A percentile compares a stretch with the other conserved stretches of the same genome.
These are phyloP conservation scores for Marmota flaviventris DNA, from an alignment of 2,113 vertebrate species.

Conservation along the genomic window DNA sequence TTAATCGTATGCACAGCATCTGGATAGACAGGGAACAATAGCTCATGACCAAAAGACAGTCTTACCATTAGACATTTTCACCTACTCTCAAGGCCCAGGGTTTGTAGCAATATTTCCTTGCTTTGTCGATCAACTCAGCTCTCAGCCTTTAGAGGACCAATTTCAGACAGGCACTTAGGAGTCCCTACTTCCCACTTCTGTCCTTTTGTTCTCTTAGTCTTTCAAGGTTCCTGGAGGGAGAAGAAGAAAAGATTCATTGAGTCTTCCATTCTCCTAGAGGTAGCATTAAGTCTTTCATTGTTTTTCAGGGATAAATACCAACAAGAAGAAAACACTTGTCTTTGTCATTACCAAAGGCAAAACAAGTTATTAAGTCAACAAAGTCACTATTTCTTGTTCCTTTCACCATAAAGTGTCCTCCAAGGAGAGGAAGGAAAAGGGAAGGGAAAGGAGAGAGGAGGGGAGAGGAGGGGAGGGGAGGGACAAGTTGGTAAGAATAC, in stretches of 20 bases:
- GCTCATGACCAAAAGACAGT: not conserved
- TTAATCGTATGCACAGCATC: not conserved
- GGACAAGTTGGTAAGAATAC: not conserved
- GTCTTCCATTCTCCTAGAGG: not conserved
- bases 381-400: not conserved
- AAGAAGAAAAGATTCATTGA: not conserved
- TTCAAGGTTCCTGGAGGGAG: not conserved
- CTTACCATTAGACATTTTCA: not conserved
- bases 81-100: not conserved
- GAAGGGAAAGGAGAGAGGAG: not conserved
- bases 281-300: not conserved
- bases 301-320: not conserved
- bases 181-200: not conserved
- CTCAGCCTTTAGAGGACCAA: not conserved
- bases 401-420: not conserved
- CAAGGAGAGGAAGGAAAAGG: not conserved
- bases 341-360: not conserved
- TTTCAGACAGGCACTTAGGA: not conserved
- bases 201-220: not conserved
- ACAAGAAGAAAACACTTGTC: not conserved
- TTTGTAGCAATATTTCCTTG: not conserved
- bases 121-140: not conserved
- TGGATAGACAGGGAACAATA: not conserved
- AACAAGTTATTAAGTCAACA: not conserved
- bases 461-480: fast-evolving